Base-by-base conservation (phyloP, 2,113 vertebrate genomes). In the Galeopterus variegatus region DNA sequence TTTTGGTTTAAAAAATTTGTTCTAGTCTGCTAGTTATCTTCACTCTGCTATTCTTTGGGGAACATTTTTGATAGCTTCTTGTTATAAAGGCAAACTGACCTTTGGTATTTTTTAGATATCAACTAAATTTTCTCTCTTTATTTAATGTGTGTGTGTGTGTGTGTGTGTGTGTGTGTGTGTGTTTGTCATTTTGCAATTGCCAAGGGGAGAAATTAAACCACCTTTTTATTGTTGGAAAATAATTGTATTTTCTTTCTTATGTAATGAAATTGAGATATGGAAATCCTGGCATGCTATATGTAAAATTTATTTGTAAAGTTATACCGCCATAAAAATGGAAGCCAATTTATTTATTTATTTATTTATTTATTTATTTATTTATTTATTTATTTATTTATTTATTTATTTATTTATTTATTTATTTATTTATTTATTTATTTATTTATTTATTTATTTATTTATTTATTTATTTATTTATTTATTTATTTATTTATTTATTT, bases 1-100 rank as follows among this genome's bases (percentile, higher is more conserved):
- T 75, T 97, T 96, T 62, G 31, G 21, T 76, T 75, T 89, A 28
- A 60, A 24, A 93, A 8, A 36, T 54, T 88, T 88, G 4, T 75
- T 69, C 8, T 15, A 69, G n/a, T 77, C 26, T 81, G 58, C 1
- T 83, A 83, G 11, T 45, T 33, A 82, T 45, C 6, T 19, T 23
- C 2, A 4, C 85, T 4, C 33, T 31, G 52, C 14, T 93, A 1
- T 65, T 91, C 1, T 93, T 95, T 58, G 7, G 58, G 72, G 9
- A 84, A 94, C 86, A 19, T 72, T 58, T 62, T 67, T 52, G 58
- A 72, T 52, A n/a, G 36, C 45, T 65, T 96, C 60, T 93, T 18
- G 28, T 81, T 92, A 60, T n/a, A 85, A 81, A 90, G 72, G 36
- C 5, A 41, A 88, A 18, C 23, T 2, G 3, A 4, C 60, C 48